These are phyloP conservation scores for Manacus vitellinus DNA, from an alignment of 2,113 vertebrate genomes.

Conservation along the genomic window DNA sequence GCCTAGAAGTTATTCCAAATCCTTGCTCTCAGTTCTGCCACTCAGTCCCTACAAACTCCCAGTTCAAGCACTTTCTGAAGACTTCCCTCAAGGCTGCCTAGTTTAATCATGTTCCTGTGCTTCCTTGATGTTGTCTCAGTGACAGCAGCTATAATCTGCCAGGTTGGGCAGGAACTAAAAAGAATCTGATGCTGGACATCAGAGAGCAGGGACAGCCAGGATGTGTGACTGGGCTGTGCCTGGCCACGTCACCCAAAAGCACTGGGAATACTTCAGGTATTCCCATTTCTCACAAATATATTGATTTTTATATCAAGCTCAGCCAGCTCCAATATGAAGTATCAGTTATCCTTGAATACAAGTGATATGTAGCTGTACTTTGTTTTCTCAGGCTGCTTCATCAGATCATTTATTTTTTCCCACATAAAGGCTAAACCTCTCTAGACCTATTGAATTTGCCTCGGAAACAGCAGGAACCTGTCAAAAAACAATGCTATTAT, in stretches of 20 bases:
- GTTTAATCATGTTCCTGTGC: neutral
- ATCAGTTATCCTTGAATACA: neutral
- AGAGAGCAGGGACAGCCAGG: neutral
- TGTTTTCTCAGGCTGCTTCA: neutral
- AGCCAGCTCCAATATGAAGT: neutral
- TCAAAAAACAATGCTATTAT: neutral
- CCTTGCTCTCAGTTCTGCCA: neutral
- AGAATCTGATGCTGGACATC: neutral
- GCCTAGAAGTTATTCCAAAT: neutral
- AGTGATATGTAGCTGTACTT: neutral
- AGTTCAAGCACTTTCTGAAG: neutral
- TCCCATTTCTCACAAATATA: neutral
- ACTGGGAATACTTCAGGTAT: neutral
- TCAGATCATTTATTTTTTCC: neutral
- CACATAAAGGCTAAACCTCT: neutral
- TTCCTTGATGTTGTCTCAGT: neutral
- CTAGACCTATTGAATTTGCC: neutral
- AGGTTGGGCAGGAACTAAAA: neutral
- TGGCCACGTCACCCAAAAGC: neutral
- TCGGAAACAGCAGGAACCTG: neutral
- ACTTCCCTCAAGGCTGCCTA: neutral
- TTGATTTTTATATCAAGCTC: neutral
- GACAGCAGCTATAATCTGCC: slow-evolving; percentile 9
- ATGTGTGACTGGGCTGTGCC: neutral
- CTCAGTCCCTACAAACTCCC: neutral